phyloP scores from a whole-genome alignment of 2,888 invertebrate species.

The Synergus umbraculus region DNA sequence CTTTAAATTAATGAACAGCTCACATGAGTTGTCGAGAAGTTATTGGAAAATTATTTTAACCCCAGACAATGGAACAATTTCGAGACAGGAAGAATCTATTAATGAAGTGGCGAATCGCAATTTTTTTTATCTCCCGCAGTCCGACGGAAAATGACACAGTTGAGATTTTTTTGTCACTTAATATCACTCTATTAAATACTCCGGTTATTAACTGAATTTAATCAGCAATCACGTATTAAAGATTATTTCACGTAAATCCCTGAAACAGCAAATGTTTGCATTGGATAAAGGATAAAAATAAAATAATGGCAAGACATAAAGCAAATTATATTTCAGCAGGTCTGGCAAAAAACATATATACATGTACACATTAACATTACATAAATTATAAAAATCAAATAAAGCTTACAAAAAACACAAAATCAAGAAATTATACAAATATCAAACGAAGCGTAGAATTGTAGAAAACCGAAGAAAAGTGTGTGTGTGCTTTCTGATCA shows the following conservation, averaged over 20 bases:
- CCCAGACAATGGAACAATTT: slow-evolving; percentile 18
- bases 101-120: slow-evolving; percentile 2
- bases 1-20: slow-evolving; percentile 7
- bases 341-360: neutral
- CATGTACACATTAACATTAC: neutral
- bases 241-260: neutral
- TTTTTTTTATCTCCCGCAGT: slow-evolving; percentile 26
- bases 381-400: neutral
- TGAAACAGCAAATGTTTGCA: neutral
- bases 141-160: slow-evolving; percentile 21
- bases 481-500: neutral
- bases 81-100: slow-evolving; percentile 14
- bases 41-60: slow-evolving; percentile 33
- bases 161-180: neutral
- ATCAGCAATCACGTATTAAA: too few species aligned
- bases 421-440: neutral
- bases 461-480: neutral
- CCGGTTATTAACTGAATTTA: too few species aligned
- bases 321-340: neutral
- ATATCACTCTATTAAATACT: slow-evolving; percentile 14
- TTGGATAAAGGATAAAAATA: neutral
- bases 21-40: slow-evolving; percentile 19
- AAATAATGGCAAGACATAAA: slow-evolving; percentile 6
- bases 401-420: neutral
- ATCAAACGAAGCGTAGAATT: neutral